Evolutionary conservation across 2,888 invertebrate genomes (phyloP).

Genomic region (Tortricodes alternella): DNA sequence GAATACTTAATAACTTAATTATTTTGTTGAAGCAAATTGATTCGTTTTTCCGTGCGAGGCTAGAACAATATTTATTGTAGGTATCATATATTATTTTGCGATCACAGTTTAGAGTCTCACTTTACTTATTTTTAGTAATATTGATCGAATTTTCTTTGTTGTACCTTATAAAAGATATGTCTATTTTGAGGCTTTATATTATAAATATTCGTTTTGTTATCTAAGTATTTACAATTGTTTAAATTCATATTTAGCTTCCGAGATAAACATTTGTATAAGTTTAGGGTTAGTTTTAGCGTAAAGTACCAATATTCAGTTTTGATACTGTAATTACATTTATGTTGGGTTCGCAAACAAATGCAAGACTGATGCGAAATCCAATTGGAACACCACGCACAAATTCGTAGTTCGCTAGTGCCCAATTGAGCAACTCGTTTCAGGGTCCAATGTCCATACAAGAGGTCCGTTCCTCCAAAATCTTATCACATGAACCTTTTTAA

Average conservation of each 20-base stretch:
- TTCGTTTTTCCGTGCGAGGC: constrained; percentile 3
- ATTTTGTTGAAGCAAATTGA: no score
- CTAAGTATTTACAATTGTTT: constrained; percentile 77
- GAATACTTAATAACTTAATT: no score
- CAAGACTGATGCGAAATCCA: background rate
- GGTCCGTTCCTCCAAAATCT: no score
- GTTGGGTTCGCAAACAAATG: no score
- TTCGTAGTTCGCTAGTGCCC: no score
- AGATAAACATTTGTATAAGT: constrained; percentile 55
- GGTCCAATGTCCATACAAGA: no score
- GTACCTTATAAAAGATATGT: constrained; percentile 44
- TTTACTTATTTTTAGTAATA: constrained; percentile 36
- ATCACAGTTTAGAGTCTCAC: constrained; percentile 7
- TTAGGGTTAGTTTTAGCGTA: constrained; percentile 44
- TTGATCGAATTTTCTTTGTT: constrained; percentile 37
- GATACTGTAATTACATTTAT: no score
- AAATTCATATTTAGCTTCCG: constrained; percentile 52
- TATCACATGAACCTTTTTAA: no score
- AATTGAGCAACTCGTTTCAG: no score
- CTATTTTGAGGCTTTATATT: constrained; percentile 70
- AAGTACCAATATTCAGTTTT: constrained; percentile 15
- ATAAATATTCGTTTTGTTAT: constrained; percentile 60
- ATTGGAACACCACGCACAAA: no score
- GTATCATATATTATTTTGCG: background rate
- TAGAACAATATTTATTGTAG: constrained; percentile 4